Evolutionary conservation across 2,113 vertebrate genomes (phyloP).

Genomic region (Mobula birostris): DNA sequence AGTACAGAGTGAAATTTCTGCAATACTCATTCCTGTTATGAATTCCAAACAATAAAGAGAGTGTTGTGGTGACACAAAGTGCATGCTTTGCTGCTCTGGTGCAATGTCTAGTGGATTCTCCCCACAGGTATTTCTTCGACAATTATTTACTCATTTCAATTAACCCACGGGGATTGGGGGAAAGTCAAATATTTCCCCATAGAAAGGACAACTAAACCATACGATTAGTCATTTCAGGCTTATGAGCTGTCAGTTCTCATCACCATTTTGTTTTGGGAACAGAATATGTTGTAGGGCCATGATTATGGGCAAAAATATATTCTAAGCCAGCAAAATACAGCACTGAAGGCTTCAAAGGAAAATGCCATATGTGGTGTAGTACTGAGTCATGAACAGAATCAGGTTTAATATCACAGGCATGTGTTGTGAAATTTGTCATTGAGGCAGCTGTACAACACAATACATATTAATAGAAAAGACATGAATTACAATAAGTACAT

Average conservation of each 20-base stretch:
- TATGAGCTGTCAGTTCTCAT: not conserved
- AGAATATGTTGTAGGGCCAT: not conserved
- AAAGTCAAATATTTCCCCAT: not conserved
- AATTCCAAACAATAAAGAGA: not conserved
- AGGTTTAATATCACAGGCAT: too few relatives aligned
- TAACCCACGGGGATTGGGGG: not conserved
- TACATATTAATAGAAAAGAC: too few relatives aligned
- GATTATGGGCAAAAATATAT: not conserved
- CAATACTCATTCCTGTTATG: conserved; percentile 4
- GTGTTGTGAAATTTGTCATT: too few relatives aligned
- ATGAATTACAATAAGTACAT: too few relatives aligned
- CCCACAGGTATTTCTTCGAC: not conserved
- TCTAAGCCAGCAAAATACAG: not conserved
- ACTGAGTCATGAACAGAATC: not conserved
- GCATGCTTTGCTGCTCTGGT: not conserved
- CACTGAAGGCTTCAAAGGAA: not conserved
- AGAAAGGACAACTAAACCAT: not conserved
- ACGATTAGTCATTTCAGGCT: not conserved
- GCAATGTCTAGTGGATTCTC: not conserved
- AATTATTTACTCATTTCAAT: not conserved
- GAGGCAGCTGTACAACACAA: too few relatives aligned
- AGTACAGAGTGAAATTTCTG: not conserved
- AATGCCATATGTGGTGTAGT: not conserved
- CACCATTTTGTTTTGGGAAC: not conserved
- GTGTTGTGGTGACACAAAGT: not conserved